These are phyloP conservation scores for Trypoxylon attenuatum DNA, from an alignment of 2,888 invertebrate species.

Conservation along the genomic window DNA sequence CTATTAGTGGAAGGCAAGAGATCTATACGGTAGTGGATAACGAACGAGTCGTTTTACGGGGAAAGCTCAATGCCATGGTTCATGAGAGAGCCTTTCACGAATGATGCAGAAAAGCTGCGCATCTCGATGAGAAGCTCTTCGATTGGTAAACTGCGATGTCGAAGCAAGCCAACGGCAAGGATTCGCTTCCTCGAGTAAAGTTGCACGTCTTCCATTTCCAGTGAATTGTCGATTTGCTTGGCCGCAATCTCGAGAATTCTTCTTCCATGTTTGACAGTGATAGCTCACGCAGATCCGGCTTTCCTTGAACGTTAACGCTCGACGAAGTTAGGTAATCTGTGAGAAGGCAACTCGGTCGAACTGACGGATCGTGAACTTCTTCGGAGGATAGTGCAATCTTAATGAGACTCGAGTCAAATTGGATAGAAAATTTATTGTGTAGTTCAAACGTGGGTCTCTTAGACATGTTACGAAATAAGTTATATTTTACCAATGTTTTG, in stretches of 20 bases:
- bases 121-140: conserved; percentile 14
- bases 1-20: conserved; percentile 49
- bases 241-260: conserved; percentile 45
- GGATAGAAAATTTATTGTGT: too few relatives aligned
- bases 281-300: conserved; percentile 39
- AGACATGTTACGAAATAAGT: too few relatives aligned
- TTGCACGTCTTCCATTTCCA: conserved; percentile 23
- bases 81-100: conserved; percentile 53
- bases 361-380: too few relatives aligned
- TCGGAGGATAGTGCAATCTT: too few relatives aligned
- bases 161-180: conserved; percentile 13
- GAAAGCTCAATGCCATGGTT: conserved; percentile 56
- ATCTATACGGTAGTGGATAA: conserved; percentile 64
- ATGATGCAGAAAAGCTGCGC: conserved; percentile 36
- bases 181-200: conserved; percentile 26
- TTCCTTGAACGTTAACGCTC: too few relatives aligned
- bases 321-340: too few relatives aligned
- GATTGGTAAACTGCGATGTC: conserved; percentile 6
- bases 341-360: too few relatives aligned
- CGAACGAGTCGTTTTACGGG: conserved; percentile 58
- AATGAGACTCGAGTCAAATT: too few relatives aligned
- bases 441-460: too few relatives aligned
- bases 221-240: conserved; percentile 28
- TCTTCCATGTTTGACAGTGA: conserved; percentile 42
- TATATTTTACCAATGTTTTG: too few relatives aligned